Evolutionary conservation across 2,888 invertebrate species (phyloP).

Genomic region (Agrotis puta): DNA sequence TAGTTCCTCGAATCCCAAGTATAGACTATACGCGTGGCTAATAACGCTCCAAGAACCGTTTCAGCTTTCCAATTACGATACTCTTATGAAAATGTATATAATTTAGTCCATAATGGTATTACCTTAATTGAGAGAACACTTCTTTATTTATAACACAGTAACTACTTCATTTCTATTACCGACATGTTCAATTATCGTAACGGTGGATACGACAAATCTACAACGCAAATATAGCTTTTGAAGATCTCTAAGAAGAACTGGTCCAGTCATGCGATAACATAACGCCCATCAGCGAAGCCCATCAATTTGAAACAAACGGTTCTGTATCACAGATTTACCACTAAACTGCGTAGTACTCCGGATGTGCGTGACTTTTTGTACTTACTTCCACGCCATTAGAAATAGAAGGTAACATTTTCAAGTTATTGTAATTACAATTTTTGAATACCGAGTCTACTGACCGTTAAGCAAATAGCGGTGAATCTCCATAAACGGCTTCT

Average conservation of each 20-base stretch:
- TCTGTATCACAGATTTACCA: conserved; percentile 71
- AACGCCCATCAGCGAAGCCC: conserved; percentile 68
- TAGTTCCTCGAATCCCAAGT: conserved; percentile 37
- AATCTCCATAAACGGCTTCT: conserved; percentile 53
- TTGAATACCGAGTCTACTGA: conserved; percentile 61
- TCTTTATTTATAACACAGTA: conserved; percentile 45
- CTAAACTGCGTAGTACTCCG: conserved; percentile 49
- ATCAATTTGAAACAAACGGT: conserved; percentile 77
- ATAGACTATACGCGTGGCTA: conserved; percentile 30
- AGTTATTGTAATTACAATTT: conserved; percentile 46
- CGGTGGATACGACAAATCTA: conserved; percentile 60
- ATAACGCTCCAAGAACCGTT: conserved; percentile 52
- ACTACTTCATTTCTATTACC: conserved; percentile 61
- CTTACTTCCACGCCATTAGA: conserved; percentile 38
- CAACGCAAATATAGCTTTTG: conserved; percentile 62
- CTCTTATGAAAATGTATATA: conserved; percentile 39
- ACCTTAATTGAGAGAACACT: conserved; percentile 42
- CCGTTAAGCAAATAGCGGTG: conserved; percentile 72
- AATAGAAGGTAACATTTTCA: conserved; percentile 41
- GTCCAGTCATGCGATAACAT: conserved; percentile 75
- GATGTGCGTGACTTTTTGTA: conserved; percentile 52
- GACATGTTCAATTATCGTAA: conserved; percentile 67
- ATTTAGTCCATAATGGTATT: conserved; percentile 51
- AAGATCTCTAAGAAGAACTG: conserved; percentile 67
- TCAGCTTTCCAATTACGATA: conserved; percentile 47